phyloP scores from a whole-genome alignment of 2,113 vertebrate genomes.

The Puffinus mauretanicus region DNA sequence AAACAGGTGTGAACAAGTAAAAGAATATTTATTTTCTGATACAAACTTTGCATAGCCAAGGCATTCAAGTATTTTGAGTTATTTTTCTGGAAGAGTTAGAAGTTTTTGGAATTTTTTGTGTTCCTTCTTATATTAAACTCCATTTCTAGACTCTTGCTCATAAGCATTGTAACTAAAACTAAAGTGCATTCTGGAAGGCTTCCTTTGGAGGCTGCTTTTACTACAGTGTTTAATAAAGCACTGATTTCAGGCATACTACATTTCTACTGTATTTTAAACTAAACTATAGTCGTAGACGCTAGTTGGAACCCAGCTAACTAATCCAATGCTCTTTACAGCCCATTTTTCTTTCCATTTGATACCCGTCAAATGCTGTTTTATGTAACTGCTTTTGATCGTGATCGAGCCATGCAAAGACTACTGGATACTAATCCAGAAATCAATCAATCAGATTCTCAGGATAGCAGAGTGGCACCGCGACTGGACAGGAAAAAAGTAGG shows the following conservation, averaged over 20 bases:
- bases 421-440: conserved; percentile 99
- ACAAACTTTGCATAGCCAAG: neutral
- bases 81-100: neutral
- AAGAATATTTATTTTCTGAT: neutral
- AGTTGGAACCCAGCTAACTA: neutral
- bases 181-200: neutral
- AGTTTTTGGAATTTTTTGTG: neutral
- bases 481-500: conserved; percentile 97
- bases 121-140: neutral
- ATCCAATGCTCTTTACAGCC: conserved; percentile 76
- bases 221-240: neutral
- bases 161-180: neutral
- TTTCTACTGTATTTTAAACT: neutral
- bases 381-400: conserved; percentile 98
- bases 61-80: neutral
- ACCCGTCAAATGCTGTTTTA: conserved; percentile 99
- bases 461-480: conserved; percentile 95
- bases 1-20: neutral
- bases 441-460: conserved; percentile 98
- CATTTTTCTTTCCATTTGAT: conserved; percentile 99
- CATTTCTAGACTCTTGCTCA: neutral
- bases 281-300: neutral
- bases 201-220: neutral
- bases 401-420: conserved; percentile 97
- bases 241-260: neutral